Percentiles rank a stretch among this genome's conserved stretches.
phyloP scores from a whole-genome alignment of 2,797 vertebrate genomes.

The Eulemur coronatus region DNA sequence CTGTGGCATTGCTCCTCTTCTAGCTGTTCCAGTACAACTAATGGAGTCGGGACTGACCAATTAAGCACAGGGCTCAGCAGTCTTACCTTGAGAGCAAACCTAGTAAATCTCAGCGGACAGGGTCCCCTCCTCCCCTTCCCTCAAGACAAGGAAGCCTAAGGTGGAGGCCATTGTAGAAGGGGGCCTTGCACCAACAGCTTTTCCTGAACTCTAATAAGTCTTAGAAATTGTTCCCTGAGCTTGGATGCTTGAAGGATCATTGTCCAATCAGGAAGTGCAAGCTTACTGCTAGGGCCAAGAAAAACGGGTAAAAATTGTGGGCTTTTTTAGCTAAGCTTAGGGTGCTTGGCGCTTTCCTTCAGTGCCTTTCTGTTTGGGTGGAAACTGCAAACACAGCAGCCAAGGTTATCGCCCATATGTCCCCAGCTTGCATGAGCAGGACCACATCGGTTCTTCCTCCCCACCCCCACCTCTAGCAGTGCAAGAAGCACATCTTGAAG shows the following conservation, averaged over 20 bases:
- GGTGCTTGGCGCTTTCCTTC: neutral
- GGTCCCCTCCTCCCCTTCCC: neutral
- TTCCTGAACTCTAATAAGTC: neutral
- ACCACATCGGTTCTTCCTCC: neutral
- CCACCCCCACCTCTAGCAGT: neutral
- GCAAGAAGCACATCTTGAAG: neutral
- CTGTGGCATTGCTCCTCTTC: neutral
- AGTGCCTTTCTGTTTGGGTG: constrained; percentile 63
- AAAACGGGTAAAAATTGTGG: constrained; percentile 71
- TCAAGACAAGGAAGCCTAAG: neutral
- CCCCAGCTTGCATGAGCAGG: fast-evolving
- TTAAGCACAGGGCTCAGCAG: neutral
- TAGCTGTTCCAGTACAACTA: neutral
- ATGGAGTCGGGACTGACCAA: neutral
- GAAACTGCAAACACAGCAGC: constrained; percentile 53
- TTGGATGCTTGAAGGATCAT: neutral
- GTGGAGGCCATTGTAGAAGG: neutral
- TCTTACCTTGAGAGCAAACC: neutral
- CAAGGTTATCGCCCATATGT: neutral
- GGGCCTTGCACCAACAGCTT: neutral
- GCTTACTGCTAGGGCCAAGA: constrained; percentile 55
- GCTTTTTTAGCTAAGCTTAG: neutral
- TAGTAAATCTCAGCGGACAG: neutral
- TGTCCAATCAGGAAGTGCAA: constrained; percentile 1
- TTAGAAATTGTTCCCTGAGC: neutral